Base-by-base conservation (phyloP, 2,113 vertebrate genomes). In the Trematocara marginatum region DNA sequence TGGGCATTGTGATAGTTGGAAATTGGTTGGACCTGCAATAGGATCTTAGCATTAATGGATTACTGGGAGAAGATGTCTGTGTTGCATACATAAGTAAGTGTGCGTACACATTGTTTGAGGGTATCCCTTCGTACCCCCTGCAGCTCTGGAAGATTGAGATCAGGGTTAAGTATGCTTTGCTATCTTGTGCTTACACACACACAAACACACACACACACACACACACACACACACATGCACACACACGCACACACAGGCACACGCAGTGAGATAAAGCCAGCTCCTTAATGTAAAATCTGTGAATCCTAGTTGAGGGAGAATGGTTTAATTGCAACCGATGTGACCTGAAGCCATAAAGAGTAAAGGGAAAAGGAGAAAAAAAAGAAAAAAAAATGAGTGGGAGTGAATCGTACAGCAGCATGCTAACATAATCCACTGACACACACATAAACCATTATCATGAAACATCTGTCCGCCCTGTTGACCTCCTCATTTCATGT, bases 381-480 rank as follows among this genome's bases (percentile, higher is more conserved):
- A 35, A 40, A 26, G 31, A 52, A 83, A 29, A 29, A 29, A 64
- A 61, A 74, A 4, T 52, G 8, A 64, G 53, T 38, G 76, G 56
- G 78, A 84, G 85, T 91, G 59, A 91, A 82, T 0, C 15, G 47
- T 76, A 76, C 26, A 69, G 31, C 82, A 80, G 74, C 76, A 82
- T 51, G 51, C 52, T 53, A 88, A 81, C 69, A 86, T 92, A 85
- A 89, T 93, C 84, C 82, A 80, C 69, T 31, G 35, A 86, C 71
- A 80, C 42, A 85, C 84, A 86, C 79, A 89, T 49, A 89, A 82
- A 74, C 85, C 89, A 92, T 92, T 91, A 90, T 85, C 82, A 45
- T 90, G 80, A 86, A 93, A 90, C 94, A 93, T 94, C 92, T 94
- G 93, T 92, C 91, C 10, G 12, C 82, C 86, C 89, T 78, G 78